Evolutionary conservation across 2,888 invertebrate genomes (phyloP), one percentile per base, ranked within the genome.

Genomic region (Lobophora halterata): DNA sequence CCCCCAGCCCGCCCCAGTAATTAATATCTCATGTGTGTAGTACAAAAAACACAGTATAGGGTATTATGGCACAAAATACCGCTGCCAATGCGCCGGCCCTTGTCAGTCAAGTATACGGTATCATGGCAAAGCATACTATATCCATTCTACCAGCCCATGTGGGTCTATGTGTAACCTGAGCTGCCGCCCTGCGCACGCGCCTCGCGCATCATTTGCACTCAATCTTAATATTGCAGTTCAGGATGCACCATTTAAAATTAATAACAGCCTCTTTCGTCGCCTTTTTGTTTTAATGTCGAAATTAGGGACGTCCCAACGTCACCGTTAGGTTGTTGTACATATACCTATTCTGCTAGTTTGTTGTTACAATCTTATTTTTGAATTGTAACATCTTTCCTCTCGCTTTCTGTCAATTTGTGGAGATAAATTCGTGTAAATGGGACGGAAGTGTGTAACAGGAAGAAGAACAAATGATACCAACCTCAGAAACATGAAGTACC

Each of bases 161-260:
- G 17, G 23, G 30, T 18, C 34, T 49, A 39, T 47, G 48, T 52
- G 52, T 31, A 82, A 83, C 65, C 34, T 59, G 73, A 83, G 63
- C 61, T 58, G 65, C 62, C 61, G 65, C 56, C 44, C 42, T 51
- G 69, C 66, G 79, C 81, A 76, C 85, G 83, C 79, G 81, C 78
- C 75, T 65, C 65, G 55, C 74, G 83, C 69, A 49, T 69, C 82
- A 83, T 85, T 83, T 80, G 66, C 81, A 70, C 69, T 75, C 79
- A 81, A 83, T 83, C 80, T 83, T 81, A 82, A 82, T 80, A 81
- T 75, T 71, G 73, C 79, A 78, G 65, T 50, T 55, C 55, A 61
- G 49, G 64, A 83, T 83, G 86, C 86, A 76, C 69, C 81, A 86
- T 85, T 86, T 75, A 68, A 58, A 58, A 72, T 71, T 68, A 65